phyloP scores from a whole-genome alignment of 2,113 vertebrate genomes.

The Triplophysa dalaica region DNA sequence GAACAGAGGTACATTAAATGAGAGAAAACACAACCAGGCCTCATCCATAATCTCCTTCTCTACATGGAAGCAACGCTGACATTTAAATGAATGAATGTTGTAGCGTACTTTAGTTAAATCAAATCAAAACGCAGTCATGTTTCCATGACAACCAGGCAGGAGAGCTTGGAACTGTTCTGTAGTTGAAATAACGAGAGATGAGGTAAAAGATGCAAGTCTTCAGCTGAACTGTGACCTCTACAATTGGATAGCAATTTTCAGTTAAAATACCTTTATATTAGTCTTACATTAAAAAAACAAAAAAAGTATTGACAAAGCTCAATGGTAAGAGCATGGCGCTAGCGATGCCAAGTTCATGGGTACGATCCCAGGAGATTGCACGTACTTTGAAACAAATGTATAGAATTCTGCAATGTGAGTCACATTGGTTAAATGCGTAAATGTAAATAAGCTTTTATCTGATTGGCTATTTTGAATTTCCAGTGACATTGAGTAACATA shows the following conservation, averaged over 20 bases:
- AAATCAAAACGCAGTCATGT: slow-evolving; percentile 46
- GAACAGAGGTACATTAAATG: background rate
- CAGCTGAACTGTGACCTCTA: slow-evolving; percentile 12
- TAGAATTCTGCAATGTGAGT: no score
- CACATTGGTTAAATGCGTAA: no score
- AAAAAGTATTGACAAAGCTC: no score
- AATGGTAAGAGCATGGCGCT: no score
- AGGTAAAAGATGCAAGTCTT: background rate
- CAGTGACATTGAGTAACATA: no score
- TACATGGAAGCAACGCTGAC: slow-evolving; percentile 44
- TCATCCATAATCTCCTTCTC: slow-evolving; percentile 25
- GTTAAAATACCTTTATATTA: no score
- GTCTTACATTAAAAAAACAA: no score
- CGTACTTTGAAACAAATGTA: no score
- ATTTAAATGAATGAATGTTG: slow-evolving; percentile 46
- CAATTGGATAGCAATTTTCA: background rate
- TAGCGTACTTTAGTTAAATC: slow-evolving; percentile 42
- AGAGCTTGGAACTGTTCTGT: background rate
- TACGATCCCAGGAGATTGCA: no score
- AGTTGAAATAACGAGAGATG: slow-evolving; percentile 25
- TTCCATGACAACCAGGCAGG: slow-evolving; percentile 47
- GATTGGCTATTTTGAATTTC: no score
- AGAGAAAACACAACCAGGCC: slow-evolving; percentile 6
- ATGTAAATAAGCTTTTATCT: no score
- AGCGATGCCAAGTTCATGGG: no score